These are phyloP conservation scores for Cerastis rubricosa DNA, from an alignment of 2,888 invertebrate species.

Conservation along the genomic window DNA sequence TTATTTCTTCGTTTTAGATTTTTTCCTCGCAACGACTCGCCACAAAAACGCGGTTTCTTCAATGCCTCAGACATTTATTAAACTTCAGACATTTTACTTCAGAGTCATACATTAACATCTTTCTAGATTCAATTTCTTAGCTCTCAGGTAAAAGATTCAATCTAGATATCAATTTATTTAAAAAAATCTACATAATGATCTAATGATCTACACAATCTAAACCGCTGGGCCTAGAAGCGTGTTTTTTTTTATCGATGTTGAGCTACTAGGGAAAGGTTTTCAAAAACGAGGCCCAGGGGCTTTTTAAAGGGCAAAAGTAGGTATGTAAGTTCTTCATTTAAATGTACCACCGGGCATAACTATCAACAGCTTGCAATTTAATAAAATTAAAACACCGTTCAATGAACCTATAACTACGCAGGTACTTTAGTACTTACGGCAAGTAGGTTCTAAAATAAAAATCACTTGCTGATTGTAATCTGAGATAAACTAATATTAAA, in stretches of 20 bases:
- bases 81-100: slow-evolving; percentile 4
- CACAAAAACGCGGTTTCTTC: neutral
- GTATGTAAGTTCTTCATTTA: neutral
- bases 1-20: slow-evolving; percentile 1
- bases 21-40: neutral
- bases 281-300: no score
- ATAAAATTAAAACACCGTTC: neutral
- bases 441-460: neutral
- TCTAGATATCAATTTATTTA: neutral
- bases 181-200: neutral
- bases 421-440: neutral
- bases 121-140: neutral
- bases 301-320: neutral
- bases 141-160: neutral
- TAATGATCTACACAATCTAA: no score
- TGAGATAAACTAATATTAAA: neutral
- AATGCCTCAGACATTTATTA: slow-evolving; percentile 25
- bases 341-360: neutral
- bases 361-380: neutral
- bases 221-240: neutral
- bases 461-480: neutral
- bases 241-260: neutral
- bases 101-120: neutral
- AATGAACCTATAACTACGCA: neutral
- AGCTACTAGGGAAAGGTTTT: neutral